Evolutionary conservation across 2,113 vertebrate species (phyloP), one percentile per base, ranked within the genome.

Genomic region (Proteles cristata): DNA sequence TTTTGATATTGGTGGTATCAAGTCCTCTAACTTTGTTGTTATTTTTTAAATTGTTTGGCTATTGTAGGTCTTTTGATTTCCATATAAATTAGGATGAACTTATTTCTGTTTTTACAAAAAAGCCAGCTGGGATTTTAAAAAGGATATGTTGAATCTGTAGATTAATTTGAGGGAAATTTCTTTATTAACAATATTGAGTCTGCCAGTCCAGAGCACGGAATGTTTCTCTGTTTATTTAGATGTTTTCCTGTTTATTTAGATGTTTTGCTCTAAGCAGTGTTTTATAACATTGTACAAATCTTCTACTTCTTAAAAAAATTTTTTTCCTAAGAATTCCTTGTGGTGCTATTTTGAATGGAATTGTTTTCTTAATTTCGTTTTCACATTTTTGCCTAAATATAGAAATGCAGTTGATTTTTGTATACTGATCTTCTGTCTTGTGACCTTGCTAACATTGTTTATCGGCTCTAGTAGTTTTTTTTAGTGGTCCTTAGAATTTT

Each of bases 321-420:
- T 90, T 48, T 89, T 85, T 11, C 21, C 48, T 79, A 31, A 85
- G 7, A 79, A 28, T 71, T 84, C 25, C 74, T 93, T 63, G 33
- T 85, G 79, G 19, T 71, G 26, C 63, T 90, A n/a, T 77, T 93
- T 90, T 85, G 53, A 80, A 28, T 85, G 39, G 33, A 90, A 71
- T 80, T 95, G 63, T 53, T 88, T 76, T 58, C 43, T 86, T 82
- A 53, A 45, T 86, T 93, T 50, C 45, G 63, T 88, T 89, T 83
- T 53, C 87, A 89, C 17, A 61, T 81, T 96, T 63, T 82, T 83
- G 14, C 71, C 45, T 81, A 55, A 86, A 80, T 66, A 66, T 86
- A 80, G 81, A 96, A 80, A 66, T 81, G 65, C 43, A 5, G 0
- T n/a, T 84, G 19, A 53, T 65, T 90, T 85, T 85, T 55, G 2